phyloP scores from a whole-genome alignment of 2,888 invertebrate genomes.

The Drosophila algonquin region DNA sequence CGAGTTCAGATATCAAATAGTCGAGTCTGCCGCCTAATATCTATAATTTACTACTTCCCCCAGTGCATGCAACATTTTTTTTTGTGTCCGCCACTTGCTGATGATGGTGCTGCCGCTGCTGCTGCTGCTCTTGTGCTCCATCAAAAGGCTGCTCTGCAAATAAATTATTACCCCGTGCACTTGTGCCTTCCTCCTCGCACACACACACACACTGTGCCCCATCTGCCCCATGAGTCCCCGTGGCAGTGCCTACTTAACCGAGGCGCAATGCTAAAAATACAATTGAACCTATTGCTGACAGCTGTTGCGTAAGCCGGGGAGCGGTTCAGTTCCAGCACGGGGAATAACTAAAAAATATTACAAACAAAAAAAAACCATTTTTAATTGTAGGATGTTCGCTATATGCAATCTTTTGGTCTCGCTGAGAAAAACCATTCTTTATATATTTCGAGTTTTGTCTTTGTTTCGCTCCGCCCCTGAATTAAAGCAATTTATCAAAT shows the following conservation, averaged over 20 bases:
- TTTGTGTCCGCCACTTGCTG: conserved; percentile 35
- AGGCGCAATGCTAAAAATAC: conserved; percentile 56
- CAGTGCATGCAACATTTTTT: conserved; percentile 52
- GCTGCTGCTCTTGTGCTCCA: conserved; percentile 30
- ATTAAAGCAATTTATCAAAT: conserved; percentile 68
- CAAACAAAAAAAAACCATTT: too few species aligned
- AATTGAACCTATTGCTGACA: conserved; percentile 57
- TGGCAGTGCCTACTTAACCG: conserved; percentile 42
- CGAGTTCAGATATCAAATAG: conserved; percentile 34
- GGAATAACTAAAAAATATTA: not conserved
- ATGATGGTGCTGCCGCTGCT: conserved; percentile 6
- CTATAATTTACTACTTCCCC: conserved; percentile 38
- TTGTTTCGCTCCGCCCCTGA: conserved; percentile 45
- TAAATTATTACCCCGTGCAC: conserved; percentile 52
- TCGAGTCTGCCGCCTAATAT: conserved; percentile 29
- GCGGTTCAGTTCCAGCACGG: conserved; percentile 17
- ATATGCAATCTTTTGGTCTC: too few species aligned
- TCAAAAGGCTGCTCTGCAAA: conserved; percentile 55
- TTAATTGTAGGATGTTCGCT: not conserved
- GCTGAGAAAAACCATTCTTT: too few species aligned
- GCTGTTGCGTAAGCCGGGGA: conserved; percentile 56
- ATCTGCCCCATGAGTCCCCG: conserved; percentile 6
- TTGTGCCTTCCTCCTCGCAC: conserved; percentile 35
- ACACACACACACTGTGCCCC: not conserved
- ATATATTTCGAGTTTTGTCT: not conserved